Evolutionary conservation across 1,140 invertebrate species (phyloP).

Genomic region (Drosophila pseudoananassae): DNA sequence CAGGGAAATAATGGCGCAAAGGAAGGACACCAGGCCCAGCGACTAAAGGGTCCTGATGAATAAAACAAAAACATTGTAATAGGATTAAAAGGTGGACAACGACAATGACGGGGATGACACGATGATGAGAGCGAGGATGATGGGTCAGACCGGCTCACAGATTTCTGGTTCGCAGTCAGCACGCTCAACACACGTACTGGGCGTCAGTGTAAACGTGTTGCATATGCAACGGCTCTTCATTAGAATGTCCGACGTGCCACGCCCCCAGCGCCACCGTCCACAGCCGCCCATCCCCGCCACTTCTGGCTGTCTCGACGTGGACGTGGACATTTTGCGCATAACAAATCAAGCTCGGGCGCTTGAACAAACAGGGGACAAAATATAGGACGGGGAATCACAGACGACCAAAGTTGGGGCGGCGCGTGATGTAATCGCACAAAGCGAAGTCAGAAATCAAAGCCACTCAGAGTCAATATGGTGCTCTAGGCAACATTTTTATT

Average conservation of each 20-base stretch:
- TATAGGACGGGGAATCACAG: constrained; percentile 68
- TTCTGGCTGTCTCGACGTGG: constrained; percentile 66
- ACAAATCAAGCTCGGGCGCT: constrained; percentile 75
- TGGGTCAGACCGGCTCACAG: constrained; percentile 55
- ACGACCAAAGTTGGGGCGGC: constrained; percentile 75
- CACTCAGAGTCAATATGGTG: constrained; percentile 5
- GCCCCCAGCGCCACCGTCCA: constrained; percentile 17
- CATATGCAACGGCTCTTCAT: constrained; percentile 78
- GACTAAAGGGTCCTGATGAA: constrained; percentile 62
- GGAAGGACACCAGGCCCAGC: constrained; percentile 12
- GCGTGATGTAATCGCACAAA: constrained; percentile 76
- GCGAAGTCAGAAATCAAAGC: constrained; percentile 17
- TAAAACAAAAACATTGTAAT: constrained; percentile 80
- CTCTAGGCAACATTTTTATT: constrained; percentile 22
- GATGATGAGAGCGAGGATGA: constrained; percentile 29
- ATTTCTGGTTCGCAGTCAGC: constrained; percentile 48
- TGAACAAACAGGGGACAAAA: constrained; percentile 37
- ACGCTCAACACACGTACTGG: constrained; percentile 43
- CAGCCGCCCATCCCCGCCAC: neutral
- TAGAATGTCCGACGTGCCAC: constrained; percentile 76
- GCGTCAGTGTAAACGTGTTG: constrained; percentile 74
- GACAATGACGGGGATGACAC: constrained; percentile 60
- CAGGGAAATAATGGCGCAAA: constrained; percentile 15
- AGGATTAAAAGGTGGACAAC: constrained; percentile 77
- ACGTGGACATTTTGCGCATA: constrained; percentile 81